Base-by-base conservation (phyloP, 2,113 vertebrate genomes). In the Steatornis caripensis region DNA sequence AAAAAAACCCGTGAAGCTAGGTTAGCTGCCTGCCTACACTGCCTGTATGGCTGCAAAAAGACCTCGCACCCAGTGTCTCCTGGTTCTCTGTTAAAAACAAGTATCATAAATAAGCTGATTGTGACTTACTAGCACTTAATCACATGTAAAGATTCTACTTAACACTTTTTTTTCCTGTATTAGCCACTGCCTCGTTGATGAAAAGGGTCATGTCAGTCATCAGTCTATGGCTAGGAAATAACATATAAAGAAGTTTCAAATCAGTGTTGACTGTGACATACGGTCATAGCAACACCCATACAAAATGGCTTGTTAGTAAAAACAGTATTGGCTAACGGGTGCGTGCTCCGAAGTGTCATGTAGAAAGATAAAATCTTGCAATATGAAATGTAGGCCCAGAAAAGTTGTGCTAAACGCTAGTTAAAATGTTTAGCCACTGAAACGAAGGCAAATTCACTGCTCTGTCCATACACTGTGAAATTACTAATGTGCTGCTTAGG, bases 1-100 rank as follows among this genome's bases (percentile, higher is more conserved):
- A 29, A 45, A 71, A 34, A 49, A 45, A n/a, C n/a, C n/a, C 1
- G 3, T 6, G 60, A 54, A 4, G 12, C 10, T 3, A 1, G 30
- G 29, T 27, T 29, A 46, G 16, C 26, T 81, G 64, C 45, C 12
- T 29, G 4, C 11, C 30, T 61, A 4, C 4, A 0, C n/a, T 79
- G 57, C 45, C 29, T 19, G 2, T 34, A 3, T 18, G 45, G 39
- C 53, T 79, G 60, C 10, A 5, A 39, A 22, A 39, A 27, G 30
- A 24, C 14, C 9, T 85, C 29, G 43, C 26, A 18, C 5, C 9
- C n/a, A 20, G 15, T 41, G 41, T 53, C 15, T 54, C 18, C 29
- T 64, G 34, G 13, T 57, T 66, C 32, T 66, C 4, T 43, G 6
- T 43, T 78, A 70, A 45, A 29, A 34, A 17, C 2, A 2, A 24